Base-by-base conservation (phyloP, 2,888 invertebrate genomes). In the Tortricodes alternella region DNA sequence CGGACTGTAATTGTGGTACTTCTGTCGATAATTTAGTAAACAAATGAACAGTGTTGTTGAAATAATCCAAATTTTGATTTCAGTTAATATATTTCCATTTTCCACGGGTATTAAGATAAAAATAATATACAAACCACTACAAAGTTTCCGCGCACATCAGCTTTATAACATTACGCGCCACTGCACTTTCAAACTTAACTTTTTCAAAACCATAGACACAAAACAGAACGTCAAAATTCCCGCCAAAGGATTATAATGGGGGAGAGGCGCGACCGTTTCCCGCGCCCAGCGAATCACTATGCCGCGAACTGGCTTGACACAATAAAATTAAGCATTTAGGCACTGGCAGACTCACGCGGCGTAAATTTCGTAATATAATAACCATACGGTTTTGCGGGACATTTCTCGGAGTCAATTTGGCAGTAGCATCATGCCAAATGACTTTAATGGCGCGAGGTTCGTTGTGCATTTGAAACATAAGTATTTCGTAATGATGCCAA, bases 291-390 rank as follows among this genome's bases (percentile, higher is more conserved):
- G 71, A 66, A 63, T 72, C 70, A 75, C 79, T 74, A 71, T 76
- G 71, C 67, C 70, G 73, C 66, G 74, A 72, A 70, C 74, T 65
- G 66, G 65, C 67, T 77, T 80, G 85, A 85, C 84, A 86, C 83
- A 85, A 86, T 85, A 80, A 85, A 83, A 80, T 72, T 71, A 70
- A 76, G 71, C 78, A 80, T 80, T 74, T 71, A 76, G 73, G 72
- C 68, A 64, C 65, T 67, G 64, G 59, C 62, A 69, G 73, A 68
- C 66, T 68, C 69, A 61, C 58, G 65, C 68, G 67, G 69, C 70
- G 73, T 65, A 66, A 70, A 75, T 83, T 78, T 82, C 77, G 78
- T 80, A 80, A 80, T 80, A 79, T 80, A 80, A 80, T 80, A 79
- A 73, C 77, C 77, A 77, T 68, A 74, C 64, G 65, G 67, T 62